Conservation (phyloP, 2,797 vertebrate species). For the Chiloscyllium punctatum region DNA sequence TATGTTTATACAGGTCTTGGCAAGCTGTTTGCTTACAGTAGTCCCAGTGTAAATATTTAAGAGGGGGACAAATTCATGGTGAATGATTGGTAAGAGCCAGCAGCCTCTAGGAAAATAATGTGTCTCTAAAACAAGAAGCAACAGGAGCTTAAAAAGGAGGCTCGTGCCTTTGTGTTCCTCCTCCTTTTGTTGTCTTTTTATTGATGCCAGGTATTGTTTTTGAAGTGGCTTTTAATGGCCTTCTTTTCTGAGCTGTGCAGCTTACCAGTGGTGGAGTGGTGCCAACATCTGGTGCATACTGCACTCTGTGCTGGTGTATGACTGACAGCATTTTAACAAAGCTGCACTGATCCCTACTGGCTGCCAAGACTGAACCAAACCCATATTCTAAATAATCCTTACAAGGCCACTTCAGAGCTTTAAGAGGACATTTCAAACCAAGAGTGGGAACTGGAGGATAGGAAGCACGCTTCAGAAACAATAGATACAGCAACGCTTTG, state of each 20-base stretch:
- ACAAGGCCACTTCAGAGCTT: neutral
- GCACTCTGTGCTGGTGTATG: neutral
- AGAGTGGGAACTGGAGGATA: neutral
- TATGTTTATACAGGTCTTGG: neutral
- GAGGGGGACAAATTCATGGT: neutral
- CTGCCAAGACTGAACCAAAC: neutral
- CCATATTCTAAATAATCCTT: neutral
- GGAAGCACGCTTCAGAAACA: neutral
- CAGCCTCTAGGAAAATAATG: neutral
- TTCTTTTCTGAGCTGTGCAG: neutral
- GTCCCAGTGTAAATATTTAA: neutral
- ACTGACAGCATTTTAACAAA: neutral
- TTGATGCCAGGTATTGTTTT: neutral
- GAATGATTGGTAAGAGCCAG: neutral
- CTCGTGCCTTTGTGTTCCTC: neutral
- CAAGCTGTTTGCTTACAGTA: slow-evolving; percentile 29
- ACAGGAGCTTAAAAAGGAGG: neutral
- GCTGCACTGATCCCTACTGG: slow-evolving; percentile 23
- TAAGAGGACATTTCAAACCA: neutral
- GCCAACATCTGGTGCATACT: neutral
- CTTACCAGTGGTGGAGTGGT: neutral
- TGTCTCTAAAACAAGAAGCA: neutral
- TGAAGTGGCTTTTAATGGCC: neutral
- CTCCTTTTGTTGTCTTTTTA: neutral
- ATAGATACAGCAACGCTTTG: neutral